Base-by-base conservation (phyloP, 2,888 invertebrate species). In the Zeuzera pyrina region DNA sequence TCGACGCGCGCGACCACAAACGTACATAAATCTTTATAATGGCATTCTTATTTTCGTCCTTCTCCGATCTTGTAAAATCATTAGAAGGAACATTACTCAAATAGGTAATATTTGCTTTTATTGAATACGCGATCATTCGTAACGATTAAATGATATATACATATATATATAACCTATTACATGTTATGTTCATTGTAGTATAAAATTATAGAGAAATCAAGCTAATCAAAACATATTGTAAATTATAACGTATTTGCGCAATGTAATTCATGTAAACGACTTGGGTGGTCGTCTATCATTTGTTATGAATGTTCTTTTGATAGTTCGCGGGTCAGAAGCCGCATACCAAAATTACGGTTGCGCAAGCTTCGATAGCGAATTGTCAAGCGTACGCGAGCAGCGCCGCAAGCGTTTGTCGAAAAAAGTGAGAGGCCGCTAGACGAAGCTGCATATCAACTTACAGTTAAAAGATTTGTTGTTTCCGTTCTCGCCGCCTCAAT, bases 401-500 rank as follows among this genome's bases (percentile, higher is more conserved):
- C 35, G 38, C 35, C 31, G 38, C 56, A 52, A 53, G 37, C 52
- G 39, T 51, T 39, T 40, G 56, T 52, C 55, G 51, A 68, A 74
- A 74, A 78, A 77, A 77, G 70, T 68, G 59, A 76, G 66, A 64
- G 72, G 66, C 59, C 56, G 51, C 57, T 57, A 64, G 59, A 52
- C 53, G 54, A 55, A 64, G 56, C 53, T 45, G 48, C 57, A 57
- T 61, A 67, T 76, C 72, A 60, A 43, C 62, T 31, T 31, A 29
- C 31, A 74, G 74, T 74, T 74, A 65, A 54, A 62, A 73, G 78
- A 79, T 77, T 78, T 74, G 72, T 77, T 74, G 72, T 78, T 78
- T 79, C 81, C 81, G 78, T 59, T 79, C 71, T 68, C 66, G 71
- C 65, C 70, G 73, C 70, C 64, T 77, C 73, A 79, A 78, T 79